Base-by-base conservation (phyloP, 2,797 vertebrate species). In the Lophius americanus region DNA sequence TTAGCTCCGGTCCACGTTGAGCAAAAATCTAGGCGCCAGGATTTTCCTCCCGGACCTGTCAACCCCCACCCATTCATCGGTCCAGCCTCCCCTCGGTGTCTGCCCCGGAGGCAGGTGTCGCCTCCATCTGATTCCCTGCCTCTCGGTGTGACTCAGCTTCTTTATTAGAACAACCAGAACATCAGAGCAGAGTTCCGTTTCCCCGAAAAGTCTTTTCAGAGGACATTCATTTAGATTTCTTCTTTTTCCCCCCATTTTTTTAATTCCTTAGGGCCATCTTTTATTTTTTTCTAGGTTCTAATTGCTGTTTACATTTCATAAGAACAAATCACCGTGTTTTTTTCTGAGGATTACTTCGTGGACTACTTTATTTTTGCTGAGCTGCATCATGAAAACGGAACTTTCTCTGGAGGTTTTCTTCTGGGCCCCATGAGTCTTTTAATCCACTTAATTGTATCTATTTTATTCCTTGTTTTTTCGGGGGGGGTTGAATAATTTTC, bases 21-120 rank as follows among this genome's bases (percentile, higher is more conserved):
- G 53, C 52, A 5, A 7, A 41, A 36, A 37, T 85, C 84, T 78
- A 75, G 60, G 47, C 63, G 55, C 85, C 89, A 68, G 64, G 75
- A 56, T 83, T 91, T 87, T 49, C 49, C 47, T 59, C 14, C 3
- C 9, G 14, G 59, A 62, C 49, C 55, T 49, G 70, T 80, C 66
- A 77, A 77, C 73, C 58, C 74, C 48, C 33, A 23, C 54, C 60
- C 42, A 7, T 11, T 66, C 53, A 11, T 9, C 13, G n/a, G 6
- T 6, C 38, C 35, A 3, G 33, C 64, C 69, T 55, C 51, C 55
- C 52, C 35, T 53, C 60, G 70, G 11, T 62, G 13, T 64, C 38
- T 85, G 82, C 88, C 90, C 88, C 78, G 75, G 83, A 89, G 91
- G 92, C 92, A 95, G 93, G 94, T 94, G 73, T 32, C 89, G 86